A percentile compares a stretch with the other conserved stretches of the same genome.
phyloP scores from a whole-genome alignment of 2,888 invertebrate species.

The Patella caerulea region DNA sequence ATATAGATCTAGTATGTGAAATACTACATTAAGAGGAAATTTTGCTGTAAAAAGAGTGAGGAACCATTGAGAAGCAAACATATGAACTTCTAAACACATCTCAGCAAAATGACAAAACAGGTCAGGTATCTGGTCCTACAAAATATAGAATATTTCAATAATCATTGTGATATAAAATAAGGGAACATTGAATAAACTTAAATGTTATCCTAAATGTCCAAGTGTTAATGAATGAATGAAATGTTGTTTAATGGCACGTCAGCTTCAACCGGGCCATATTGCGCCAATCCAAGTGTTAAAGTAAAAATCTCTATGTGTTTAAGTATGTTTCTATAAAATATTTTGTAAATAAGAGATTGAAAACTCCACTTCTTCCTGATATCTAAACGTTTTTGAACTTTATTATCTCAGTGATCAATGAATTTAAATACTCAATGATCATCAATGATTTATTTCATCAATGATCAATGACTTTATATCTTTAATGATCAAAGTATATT shows the following conservation, averaged over 20 bases:
- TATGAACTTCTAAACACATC: conserved; percentile 94
- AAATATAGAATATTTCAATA: conserved; percentile 18
- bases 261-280: too few relatives aligned
- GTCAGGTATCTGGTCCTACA: conserved; percentile 73
- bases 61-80: conserved; percentile 99
- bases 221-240: too few relatives aligned
- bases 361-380: neutral
- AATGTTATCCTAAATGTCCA: neutral
- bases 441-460: too few relatives aligned
- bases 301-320: neutral
- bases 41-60: conserved; percentile 98
- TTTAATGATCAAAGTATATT: too few relatives aligned
- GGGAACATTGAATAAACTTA: neutral
- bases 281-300: too few relatives aligned
- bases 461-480: too few relatives aligned
- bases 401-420: too few relatives aligned
- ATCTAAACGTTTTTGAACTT: too few relatives aligned
- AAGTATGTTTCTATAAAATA: neutral
- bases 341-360: neutral
- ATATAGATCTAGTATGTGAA: conserved; percentile 97
- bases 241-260: too few relatives aligned
- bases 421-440: too few relatives aligned
- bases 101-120: conserved; percentile 74
- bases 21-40: conserved; percentile 96
- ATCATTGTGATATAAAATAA: too few relatives aligned